These are phyloP conservation scores for Ceramica pisi DNA, from an alignment of 2,888 invertebrate species.

Conservation along the genomic window DNA sequence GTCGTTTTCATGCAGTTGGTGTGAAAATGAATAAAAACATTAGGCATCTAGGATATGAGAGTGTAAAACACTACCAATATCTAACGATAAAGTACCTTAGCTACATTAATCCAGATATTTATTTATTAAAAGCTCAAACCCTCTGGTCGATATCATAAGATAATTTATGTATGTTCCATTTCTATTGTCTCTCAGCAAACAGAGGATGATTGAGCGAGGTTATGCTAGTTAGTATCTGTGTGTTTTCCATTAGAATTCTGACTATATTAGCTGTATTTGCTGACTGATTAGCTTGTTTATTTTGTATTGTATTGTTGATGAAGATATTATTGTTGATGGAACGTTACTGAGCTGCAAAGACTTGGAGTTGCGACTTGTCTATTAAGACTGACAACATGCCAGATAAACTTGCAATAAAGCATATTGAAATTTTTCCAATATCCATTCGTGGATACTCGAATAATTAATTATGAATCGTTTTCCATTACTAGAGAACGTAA, in stretches of 20 bases:
- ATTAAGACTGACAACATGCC: no score
- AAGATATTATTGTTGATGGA: background rate
- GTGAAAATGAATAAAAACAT: no score
- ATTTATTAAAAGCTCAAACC: background rate
- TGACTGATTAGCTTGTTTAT: constrained; percentile 35
- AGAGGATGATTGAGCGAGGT: constrained; percentile 52
- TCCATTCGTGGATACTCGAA: no score
- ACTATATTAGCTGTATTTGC: constrained; percentile 57
- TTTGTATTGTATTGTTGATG: constrained; percentile 18
- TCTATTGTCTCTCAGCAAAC: constrained; percentile 58
- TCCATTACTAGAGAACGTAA: no score
- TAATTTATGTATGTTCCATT: constrained; percentile 37
- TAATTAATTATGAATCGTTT: no score
- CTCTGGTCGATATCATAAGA: constrained; percentile 36
- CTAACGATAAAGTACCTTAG: no score
- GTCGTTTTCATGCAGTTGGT: no score
- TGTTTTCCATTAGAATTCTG: constrained; percentile 58
- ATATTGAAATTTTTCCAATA: no score
- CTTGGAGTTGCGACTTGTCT: background rate
- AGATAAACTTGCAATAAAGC: no score
- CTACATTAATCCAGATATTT: no score
- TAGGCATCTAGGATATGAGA: no score
- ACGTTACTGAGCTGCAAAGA: background rate
- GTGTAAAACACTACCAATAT: no score
- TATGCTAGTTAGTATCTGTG: constrained; percentile 54